phyloP scores from a whole-genome alignment of 2,888 invertebrate genomes.

The Iselma pallidipennis region DNA sequence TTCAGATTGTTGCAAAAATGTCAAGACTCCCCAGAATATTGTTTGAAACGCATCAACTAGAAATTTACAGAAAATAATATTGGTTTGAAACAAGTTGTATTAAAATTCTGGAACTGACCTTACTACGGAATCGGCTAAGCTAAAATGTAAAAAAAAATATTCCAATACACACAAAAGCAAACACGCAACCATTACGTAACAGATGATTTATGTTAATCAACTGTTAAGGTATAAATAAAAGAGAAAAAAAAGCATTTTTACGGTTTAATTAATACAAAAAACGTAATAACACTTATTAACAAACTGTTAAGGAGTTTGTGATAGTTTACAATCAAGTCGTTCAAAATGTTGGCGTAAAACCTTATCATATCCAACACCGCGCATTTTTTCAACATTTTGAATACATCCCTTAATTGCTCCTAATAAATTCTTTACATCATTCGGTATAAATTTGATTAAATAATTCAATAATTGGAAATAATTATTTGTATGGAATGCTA shows the following conservation, averaged over 20 bases:
- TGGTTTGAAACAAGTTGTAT: too few species aligned
- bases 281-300: not conserved
- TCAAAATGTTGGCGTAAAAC: conserved; percentile 51
- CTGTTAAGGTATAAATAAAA: not conserved
- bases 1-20: too few species aligned
- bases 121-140: too few species aligned
- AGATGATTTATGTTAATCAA: too few species aligned
- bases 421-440: conserved; percentile 46
- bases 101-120: too few species aligned
- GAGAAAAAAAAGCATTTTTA: not conserved
- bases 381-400: conserved; percentile 53
- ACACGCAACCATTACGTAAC: too few species aligned
- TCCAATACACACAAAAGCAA: too few species aligned
- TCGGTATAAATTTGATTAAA: conserved; percentile 48
- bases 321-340: conserved; percentile 34
- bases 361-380: conserved; percentile 57
- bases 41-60: too few species aligned
- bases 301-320: not conserved
- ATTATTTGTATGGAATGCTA: conserved; percentile 55
- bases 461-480: conserved; percentile 52
- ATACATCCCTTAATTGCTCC: conserved; percentile 50
- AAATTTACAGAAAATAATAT: too few species aligned
- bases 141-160: too few species aligned
- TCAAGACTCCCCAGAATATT: too few species aligned
- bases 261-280: not conserved